Conservation (phyloP, 2,888 invertebrate genomes). For the Drosophila emarginata region DNA sequence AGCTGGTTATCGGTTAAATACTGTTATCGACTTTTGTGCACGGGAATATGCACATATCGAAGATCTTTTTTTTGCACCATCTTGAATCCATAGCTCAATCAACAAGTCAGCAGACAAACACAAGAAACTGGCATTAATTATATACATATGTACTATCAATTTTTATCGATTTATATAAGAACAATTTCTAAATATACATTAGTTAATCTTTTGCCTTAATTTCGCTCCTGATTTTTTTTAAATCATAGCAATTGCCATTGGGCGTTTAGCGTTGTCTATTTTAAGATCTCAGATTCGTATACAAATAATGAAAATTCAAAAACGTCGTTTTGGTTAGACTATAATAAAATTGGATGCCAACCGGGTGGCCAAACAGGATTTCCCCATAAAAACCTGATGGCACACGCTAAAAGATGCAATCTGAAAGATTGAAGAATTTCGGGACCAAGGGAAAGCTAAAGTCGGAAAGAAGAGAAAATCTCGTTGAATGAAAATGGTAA, state of each 20-base stretch:
- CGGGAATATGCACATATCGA: no score
- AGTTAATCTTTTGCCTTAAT: background rate
- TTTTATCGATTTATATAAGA: no score
- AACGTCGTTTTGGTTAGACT: constrained; percentile 53
- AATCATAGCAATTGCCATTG: constrained; percentile 25
- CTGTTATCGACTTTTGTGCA: no score
- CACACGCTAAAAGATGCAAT: constrained; percentile 48
- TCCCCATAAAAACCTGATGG: constrained; percentile 72
- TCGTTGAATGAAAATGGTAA: constrained; percentile 57
- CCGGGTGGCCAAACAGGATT: constrained; percentile 72
- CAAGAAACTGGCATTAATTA: no score
- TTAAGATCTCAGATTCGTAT: constrained; percentile 31
- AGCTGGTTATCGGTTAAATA: no score
- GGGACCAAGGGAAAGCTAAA: constrained; percentile 24
- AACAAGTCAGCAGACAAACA: no score
- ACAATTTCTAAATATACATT: no score
- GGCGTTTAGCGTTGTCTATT: constrained; percentile 33
- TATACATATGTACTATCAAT: no score
- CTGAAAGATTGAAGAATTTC: background rate
- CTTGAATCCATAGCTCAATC: no score
- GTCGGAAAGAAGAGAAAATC: constrained; percentile 62
- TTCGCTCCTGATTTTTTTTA: constrained; percentile 30
- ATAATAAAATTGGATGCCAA: constrained; percentile 58
- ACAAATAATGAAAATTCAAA: constrained; percentile 40
- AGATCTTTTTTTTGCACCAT: no score